Base-by-base conservation (phyloP, 2,797 vertebrate genomes). In the Channa striata region DNA sequence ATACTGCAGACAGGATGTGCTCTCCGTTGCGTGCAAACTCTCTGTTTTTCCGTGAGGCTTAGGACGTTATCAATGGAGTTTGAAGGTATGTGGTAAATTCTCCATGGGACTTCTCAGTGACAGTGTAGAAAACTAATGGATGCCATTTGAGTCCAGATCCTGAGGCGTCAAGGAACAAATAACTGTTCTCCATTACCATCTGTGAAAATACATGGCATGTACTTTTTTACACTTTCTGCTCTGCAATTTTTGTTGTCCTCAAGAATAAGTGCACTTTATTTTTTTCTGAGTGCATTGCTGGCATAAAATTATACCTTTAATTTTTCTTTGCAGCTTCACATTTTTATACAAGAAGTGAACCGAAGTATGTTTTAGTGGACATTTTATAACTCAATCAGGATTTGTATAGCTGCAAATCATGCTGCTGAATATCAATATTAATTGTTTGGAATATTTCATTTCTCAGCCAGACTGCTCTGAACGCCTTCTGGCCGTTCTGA, bases 311-410 rank as follows among this genome's bases (percentile, higher is more conserved):
- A 21, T 21, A 57, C 8, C 36, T 49, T 48, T 11, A 17, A 46
- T n/a, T 58, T 39, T 46, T 23, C 23, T 56, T 52, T 10, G 10
- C 20, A 11, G 12, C 23, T 49, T 63, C 21, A 17, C 11, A 33
- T 65, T 66, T 73, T 25, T 17, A 34, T 57, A 46, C n/a, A 40
- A 64, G 20, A 49, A 47, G 23, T 19, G 12, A 13, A 17, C 12
- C n/a, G n/a, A 57, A 50, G 14, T 30, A 52, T 61, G 57, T 77
- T 64, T 40, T 30, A 42, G 11, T 48, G 16, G 68, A 46, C 56
- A 61, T 81, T 83, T 82, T 87, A 90, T 84, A 77, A 85, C 85
- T 89, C 47, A 86, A 87, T 88, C 85, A 83, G 69, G 53, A 70
- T 79, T 83, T 43, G 68, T 72, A 57, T 78, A 74, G 69, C 71